Percentiles rank a stretch among this genome's conserved stretches.
Conservation (phyloP, 92 coral and sea anemone species). For the Plumapathes pennacea region DNA sequence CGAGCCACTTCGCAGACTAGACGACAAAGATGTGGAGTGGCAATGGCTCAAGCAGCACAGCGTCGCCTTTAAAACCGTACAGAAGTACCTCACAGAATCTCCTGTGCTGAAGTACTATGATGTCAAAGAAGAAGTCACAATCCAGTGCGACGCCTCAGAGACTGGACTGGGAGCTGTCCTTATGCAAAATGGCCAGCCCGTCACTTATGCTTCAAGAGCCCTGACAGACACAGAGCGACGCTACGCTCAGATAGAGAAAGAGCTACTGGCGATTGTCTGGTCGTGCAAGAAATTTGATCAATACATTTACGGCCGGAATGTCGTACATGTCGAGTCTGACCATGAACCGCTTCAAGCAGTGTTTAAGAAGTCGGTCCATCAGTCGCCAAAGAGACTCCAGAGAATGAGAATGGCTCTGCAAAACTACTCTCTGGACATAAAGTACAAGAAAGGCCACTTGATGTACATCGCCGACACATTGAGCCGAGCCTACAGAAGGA, state of each 20-base stretch:
- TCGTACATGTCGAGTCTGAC: slow-evolving; percentile 21
- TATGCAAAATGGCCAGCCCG: slow-evolving; percentile 35
- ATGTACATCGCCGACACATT: slow-evolving; percentile 19
- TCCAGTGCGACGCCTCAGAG: slow-evolving; percentile 24
- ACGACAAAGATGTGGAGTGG: slow-evolving; percentile 26
- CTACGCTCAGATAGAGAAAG: slow-evolving; percentile 37
- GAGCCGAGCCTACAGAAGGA: slow-evolving; percentile 22
- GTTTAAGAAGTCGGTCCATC: slow-evolving; percentile 32
- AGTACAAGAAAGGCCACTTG: slow-evolving; percentile 15
- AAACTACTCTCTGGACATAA: slow-evolving; percentile 20
- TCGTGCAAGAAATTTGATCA: slow-evolving; percentile 48
- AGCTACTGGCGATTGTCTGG: slow-evolving; percentile 45
- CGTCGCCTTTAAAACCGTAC: slow-evolving; percentile 21
- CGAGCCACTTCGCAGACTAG: slow-evolving; percentile 18
- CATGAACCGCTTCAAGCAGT: slow-evolving; percentile 39
- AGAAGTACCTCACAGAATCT: slow-evolving; percentile 11
- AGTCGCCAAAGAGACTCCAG: slow-evolving; percentile 35
- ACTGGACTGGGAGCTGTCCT: slow-evolving; percentile 15
- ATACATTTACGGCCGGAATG: slow-evolving; percentile 33
- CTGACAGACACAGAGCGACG: slow-evolving; percentile 32
- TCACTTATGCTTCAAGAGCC: slow-evolving; percentile 31
- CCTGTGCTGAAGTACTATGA: slow-evolving; percentile 34
- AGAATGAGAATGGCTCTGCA: slow-evolving; percentile 20
- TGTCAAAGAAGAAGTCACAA: slow-evolving; percentile 13
- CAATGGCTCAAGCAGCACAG: slow-evolving; percentile 40